A percentile compares a stretch with the other conserved stretches of the same genome.
Conservation (phyloP, 2,797 vertebrate species). For the Enteromius trimaculatus region DNA sequence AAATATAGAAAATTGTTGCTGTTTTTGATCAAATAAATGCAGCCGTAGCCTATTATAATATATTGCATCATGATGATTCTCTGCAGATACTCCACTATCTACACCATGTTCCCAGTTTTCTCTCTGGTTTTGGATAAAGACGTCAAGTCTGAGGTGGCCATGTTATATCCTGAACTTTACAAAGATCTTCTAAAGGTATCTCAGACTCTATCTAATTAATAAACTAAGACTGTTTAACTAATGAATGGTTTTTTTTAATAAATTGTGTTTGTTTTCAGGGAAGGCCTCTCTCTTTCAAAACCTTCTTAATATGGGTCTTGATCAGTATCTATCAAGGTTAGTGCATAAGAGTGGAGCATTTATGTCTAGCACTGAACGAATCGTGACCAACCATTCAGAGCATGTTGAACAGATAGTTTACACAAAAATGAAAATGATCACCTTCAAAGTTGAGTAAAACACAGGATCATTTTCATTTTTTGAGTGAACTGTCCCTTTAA, state of each 20-base stretch:
- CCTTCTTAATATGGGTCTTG: constrained; percentile 96
- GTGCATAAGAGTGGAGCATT: constrained; percentile 50
- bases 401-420: neutral
- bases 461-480: too few relatives aligned
- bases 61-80: constrained; percentile 37
- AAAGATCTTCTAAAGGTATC: constrained; percentile 97
- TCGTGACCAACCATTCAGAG: constrained; percentile 32
- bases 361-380: constrained; percentile 40
- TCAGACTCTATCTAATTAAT: neutral
- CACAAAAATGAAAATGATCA: too few relatives aligned
- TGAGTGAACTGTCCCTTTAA: neutral
- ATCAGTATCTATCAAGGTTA: constrained; percentile 99
- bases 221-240: neutral
- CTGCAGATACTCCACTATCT: constrained; percentile 93
- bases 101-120: constrained; percentile 99
- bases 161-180: constrained; percentile 97
- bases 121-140: constrained; percentile 98
- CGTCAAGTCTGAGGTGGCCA: constrained; percentile 97
- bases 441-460: too few relatives aligned
- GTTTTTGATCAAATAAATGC: neutral
- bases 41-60: neutral
- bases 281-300: constrained; percentile 96
- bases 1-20: neutral
- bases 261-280: constrained; percentile 76
- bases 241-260: neutral